Base-by-base conservation (phyloP, 2,888 invertebrate species). In the Lasioglossum marginatum region DNA sequence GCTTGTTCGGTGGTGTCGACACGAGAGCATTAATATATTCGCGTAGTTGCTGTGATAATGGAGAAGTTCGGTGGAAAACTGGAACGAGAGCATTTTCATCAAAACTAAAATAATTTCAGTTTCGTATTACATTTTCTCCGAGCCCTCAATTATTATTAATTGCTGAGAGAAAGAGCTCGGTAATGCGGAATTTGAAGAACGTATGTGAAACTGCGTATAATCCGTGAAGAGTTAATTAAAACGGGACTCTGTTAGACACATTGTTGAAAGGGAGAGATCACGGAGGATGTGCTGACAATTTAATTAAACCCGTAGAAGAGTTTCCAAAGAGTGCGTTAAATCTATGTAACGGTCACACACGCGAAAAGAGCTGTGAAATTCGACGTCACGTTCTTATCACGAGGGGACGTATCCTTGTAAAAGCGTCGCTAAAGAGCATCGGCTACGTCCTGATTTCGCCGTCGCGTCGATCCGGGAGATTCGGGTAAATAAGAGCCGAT, bases 361-460 rank as follows among this genome's bases (percentile, higher is more conserved):
- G 66, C 34, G 34, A 19, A 68, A 68, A 23, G 23, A 68, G 10
- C 66, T 23, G 8, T 68, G 23, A 68, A 37, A 68, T 37, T 23
- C 19, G 23, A 34, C 2, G n/a, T n/a, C n/a, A n/a, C 19, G 8
- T 19, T 1, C 34, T 31, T 14, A 34, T 34, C 63, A 2, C 31
- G 31, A 2, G 5, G 16, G 31, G 0, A 63, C 63, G 63, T 63
- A 31, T 27, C 27, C 14, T 31, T 14, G 31, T 63, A 63, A 72
- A 43, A 31, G 43, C 80, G 8, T 70, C 63, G 71, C 81, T 81
- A 79, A 82, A 81, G 75, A 73, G 52, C 81, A 76, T 16, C 40
- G 70, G 72, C 82, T 81, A 79, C 70, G 27, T 19, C 79, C 80
- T 72, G 82, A 85, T 84, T 84, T 79, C 70, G n/a, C 80, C 12